Evolutionary conservation across 2,113 vertebrate species (phyloP).

Genomic region (Bubo scandiacus): DNA sequence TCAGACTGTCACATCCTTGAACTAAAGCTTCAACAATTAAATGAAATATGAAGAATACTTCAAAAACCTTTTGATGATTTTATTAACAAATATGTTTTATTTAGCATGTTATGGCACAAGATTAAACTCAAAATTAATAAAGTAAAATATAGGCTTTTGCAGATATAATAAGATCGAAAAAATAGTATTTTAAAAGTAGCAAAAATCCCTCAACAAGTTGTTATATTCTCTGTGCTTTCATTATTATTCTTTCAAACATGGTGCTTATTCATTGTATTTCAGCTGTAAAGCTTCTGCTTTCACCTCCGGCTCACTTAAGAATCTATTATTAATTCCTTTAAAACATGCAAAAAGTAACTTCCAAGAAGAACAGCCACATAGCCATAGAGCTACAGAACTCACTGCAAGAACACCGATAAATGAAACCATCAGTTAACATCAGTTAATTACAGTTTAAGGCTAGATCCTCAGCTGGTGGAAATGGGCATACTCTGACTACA

Average conservation of each 20-base stretch:
- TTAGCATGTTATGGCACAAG: not conserved
- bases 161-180: not conserved
- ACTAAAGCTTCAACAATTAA: not conserved
- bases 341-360: slow-evolving; percentile 34
- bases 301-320: not conserved
- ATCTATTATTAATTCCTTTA: slow-evolving; percentile 21
- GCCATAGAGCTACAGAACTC: not conserved
- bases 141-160: slow-evolving; percentile 13
- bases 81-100: slow-evolving; percentile 39
- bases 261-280: not conserved
- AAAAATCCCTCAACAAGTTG: not conserved
- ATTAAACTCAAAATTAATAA: not conserved
- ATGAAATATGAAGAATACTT: not conserved
- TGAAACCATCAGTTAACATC: not conserved
- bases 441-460: not conserved
- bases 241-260: not conserved
- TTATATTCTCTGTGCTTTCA: not conserved
- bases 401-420: not conserved
- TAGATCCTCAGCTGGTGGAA: not conserved
- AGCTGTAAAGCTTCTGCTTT: not conserved
- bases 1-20: not conserved
- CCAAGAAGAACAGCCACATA: not conserved
- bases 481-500: not conserved
- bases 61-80: not conserved
- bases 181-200: not conserved